These are phyloP conservation scores for Aphelinus certus DNA, from an alignment of 1,140 invertebrate genomes.

Conservation along the genomic window DNA sequence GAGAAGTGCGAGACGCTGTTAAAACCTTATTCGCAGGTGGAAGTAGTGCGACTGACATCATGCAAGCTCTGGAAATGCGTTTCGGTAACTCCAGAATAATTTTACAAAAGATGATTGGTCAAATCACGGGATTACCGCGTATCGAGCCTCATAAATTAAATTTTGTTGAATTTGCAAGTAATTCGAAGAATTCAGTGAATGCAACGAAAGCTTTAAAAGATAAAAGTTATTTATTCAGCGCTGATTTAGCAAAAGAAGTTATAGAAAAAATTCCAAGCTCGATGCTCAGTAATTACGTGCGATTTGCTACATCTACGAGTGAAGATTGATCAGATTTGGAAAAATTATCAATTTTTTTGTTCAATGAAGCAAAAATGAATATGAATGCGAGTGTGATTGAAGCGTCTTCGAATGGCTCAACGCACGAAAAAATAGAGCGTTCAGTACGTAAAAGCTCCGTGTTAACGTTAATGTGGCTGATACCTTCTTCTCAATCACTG, in stretches of 20 bases:
- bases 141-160: background rate
- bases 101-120: background rate
- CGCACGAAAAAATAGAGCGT: background rate
- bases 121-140: background rate
- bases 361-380: background rate
- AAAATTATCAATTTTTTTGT: background rate
- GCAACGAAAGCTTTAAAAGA: background rate
- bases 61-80: constrained; percentile 1
- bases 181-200: background rate
- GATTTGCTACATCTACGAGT: background rate
- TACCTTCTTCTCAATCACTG: too few species aligned
- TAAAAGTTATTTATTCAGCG: background rate
- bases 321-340: background rate
- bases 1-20: constrained; percentile 33
- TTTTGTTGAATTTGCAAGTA: background rate
- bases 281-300: background rate
- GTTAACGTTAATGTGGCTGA: background rate
- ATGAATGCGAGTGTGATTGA: background rate
- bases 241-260: background rate
- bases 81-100: background rate
- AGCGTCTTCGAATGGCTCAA: background rate
- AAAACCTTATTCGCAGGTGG: constrained; percentile 19
- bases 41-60: constrained; percentile 17
- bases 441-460: background rate
- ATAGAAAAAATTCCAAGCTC: background rate